Evolutionary conservation across 2,888 invertebrate genomes (phyloP), one percentile per base, ranked within the genome.

Genomic region (Phaedon cochleariae): DNA sequence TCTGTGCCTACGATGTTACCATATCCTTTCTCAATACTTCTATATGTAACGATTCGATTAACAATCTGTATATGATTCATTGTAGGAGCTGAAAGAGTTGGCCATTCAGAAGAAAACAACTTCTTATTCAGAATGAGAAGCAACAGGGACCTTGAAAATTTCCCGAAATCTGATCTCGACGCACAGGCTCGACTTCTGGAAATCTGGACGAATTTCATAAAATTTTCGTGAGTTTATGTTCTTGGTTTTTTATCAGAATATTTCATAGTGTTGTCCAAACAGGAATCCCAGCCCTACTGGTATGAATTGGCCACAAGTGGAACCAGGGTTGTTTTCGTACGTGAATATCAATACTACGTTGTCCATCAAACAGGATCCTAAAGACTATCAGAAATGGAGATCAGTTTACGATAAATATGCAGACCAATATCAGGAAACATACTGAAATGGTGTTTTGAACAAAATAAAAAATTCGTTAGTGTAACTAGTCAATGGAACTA

Each of bases 191-290:
- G n/a, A 17, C n/a, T 59, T 12, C 48, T 59, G 49, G 34, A 10
- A 51, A 21, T 59, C n/a, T 59, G 59, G 59, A 59, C 59, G 7
- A 34, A 59, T 34, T 59, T 59, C 15, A 59, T 59, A 9, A 59
- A 59, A 59, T 29, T 49, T 34, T 12, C 15, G 59, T 59, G 10
- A 51, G 49, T 59, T 22, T n/a, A 34, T 9, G 3, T n/a, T 4
- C 6, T 48, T 7, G 10, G 10, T 12, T n/a, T 22, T 18, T 12
- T 10, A 2, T 12, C 3, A 9, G 6, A 4, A 5, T 6, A 21
- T 48, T 20, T 5, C 17, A 37, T 31, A 20, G 37, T 34, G 37
- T 20, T 20, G 1, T 1, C 45, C 1, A 29, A 48, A 10, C 48
- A 62, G 62, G n/a, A 20, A 62, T 34, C 62, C 62, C 6, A 48